Percentiles rank a stretch among this genome's conserved stretches.
phyloP scores from a whole-genome alignment of 2,113 vertebrate genomes.

The Natator depressus region DNA sequence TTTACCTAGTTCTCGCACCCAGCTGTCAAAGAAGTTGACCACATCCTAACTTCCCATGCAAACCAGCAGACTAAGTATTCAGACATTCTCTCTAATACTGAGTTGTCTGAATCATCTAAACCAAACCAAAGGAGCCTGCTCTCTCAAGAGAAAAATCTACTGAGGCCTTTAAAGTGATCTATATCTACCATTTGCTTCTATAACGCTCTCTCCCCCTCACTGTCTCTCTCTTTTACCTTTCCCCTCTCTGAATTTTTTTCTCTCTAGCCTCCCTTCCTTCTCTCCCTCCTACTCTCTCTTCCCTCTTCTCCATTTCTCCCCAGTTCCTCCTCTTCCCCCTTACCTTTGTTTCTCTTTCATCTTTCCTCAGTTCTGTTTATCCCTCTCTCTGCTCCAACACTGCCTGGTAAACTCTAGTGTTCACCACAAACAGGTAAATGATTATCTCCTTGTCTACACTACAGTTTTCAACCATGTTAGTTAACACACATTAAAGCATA shows the following conservation, averaged over 20 bases:
- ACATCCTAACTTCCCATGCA: too few species aligned
- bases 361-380: background rate
- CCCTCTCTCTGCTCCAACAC: background rate
- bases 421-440: background rate
- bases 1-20: background rate
- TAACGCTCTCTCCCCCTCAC: background rate
- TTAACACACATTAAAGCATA: background rate
- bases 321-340: background rate
- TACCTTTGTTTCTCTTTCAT: background rate
- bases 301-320: background rate
- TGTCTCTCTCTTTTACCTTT: background rate
- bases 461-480: background rate
- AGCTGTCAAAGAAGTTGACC: background rate
- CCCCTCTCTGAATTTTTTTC: background rate
- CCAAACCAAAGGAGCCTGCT: background rate
- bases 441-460: background rate
- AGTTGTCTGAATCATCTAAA: rapidly evolving
- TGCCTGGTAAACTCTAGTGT: background rate
- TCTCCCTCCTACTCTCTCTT: background rate
- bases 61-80: background rate
- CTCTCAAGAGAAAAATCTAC: background rate
- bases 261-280: background rate
- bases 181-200: background rate
- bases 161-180: background rate
- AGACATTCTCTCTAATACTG: background rate